Conservation (phyloP, 2,113 vertebrate genomes). For the Anoplopoma fimbria region DNA sequence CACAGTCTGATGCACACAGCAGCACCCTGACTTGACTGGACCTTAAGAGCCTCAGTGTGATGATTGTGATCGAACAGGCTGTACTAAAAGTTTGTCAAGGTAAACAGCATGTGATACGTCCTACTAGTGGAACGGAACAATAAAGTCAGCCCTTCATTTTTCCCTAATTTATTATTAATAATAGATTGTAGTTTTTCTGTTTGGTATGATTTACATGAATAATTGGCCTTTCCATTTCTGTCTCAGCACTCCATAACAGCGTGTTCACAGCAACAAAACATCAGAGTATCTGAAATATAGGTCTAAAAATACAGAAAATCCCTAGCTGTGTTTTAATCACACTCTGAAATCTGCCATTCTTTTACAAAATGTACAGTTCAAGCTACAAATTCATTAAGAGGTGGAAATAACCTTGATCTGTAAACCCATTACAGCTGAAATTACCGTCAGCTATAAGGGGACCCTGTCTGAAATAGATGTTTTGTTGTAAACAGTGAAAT, state of each 20-base stretch:
- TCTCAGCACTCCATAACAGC: neutral
- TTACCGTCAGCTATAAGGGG: neutral
- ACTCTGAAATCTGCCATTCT: neutral
- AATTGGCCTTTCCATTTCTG: neutral
- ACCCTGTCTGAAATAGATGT: neutral
- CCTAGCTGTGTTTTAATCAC: neutral
- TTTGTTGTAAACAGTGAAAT: neutral
- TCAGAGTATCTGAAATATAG: neutral
- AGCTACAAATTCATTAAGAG: neutral
- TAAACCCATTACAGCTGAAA: neutral
- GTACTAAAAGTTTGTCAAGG: neutral
- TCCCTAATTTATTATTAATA: neutral
- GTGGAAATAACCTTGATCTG: neutral
- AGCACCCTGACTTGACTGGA: slow-evolving; percentile 8
- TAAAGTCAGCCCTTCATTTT: neutral
- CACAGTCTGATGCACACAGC: slow-evolving; percentile 53
- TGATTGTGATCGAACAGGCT: neutral
- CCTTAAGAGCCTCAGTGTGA: neutral
- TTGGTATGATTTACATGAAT: neutral
- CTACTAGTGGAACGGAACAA: neutral
- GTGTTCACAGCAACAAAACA: neutral
- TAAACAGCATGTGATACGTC: neutral
- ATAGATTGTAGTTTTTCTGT: neutral
- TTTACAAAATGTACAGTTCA: neutral
- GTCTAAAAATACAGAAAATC: neutral